phyloP scores from a whole-genome alignment of 2,888 invertebrate genomes.

The Notocelia uddmanniana region DNA sequence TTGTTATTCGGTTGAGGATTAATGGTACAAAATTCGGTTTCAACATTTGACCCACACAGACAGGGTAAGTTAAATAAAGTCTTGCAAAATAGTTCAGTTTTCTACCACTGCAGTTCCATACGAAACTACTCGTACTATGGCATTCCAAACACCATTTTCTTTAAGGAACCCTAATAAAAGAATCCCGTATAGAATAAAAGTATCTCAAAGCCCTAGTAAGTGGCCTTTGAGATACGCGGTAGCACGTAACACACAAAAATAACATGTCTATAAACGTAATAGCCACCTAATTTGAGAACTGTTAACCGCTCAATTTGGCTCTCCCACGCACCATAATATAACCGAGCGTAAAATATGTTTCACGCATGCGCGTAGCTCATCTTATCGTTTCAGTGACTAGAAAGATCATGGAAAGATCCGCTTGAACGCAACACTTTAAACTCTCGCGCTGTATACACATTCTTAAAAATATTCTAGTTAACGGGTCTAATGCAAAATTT shows the following conservation, averaged over 20 bases:
- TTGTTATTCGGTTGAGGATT: no score
- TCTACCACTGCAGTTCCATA: not conserved
- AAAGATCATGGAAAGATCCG: no score
- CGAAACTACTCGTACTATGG: not conserved
- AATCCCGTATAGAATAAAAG: no score
- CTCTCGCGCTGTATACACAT: no score
- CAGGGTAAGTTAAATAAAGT: no score
- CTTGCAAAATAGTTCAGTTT: no score
- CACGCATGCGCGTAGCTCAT: conserved; percentile 54
- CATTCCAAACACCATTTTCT: conserved; percentile 1
- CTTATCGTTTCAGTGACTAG: conserved; percentile 47
- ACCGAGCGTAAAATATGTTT: conserved; percentile 32
- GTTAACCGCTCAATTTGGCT: conserved; percentile 38
- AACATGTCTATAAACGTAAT: conserved; percentile 52
- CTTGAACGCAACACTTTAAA: no score
- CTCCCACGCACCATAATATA: conserved; percentile 33
- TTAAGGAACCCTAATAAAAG: conserved; percentile 25
- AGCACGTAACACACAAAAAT: conserved; percentile 54
- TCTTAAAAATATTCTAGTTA: no score
- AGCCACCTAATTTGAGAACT: conserved; percentile 43
- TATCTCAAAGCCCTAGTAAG: no score
- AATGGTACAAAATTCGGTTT: no score
- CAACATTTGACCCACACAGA: no score
- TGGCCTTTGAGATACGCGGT: conserved; percentile 29
- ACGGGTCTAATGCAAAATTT: no score